Evolutionary conservation across 2,113 vertebrate genomes (phyloP), one percentile per base, ranked within the genome.

Genomic region (Gavia stellata): DNA sequence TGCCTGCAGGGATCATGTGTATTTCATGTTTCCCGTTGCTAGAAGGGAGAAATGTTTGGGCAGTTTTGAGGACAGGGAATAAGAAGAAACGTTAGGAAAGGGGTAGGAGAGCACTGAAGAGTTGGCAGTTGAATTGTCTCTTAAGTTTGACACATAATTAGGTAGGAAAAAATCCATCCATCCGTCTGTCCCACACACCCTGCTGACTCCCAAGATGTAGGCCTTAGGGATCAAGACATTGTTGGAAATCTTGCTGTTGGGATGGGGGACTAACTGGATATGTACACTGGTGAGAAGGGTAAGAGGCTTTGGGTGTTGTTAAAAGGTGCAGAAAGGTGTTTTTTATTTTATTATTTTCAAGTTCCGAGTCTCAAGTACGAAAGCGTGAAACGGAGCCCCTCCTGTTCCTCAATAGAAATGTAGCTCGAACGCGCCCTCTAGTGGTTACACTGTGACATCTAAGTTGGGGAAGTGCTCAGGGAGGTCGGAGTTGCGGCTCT

Each of bases 161-260:
- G 3, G 18, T 42, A 12, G 45, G 44, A 15, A 75, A 62, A 53
- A 23, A 16, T 56, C 80, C n/a, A 6, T 49, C 6, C 6, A 0
- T 85, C 25, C 0, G 0, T 47, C 12, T 3, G 3, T 25, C 7
- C 4, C 5, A 3, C 12, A 44, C 7, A 5, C 0, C 21, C 8
- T 5, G 6, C 18, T 1, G 5, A 24, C 36, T 79, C 34, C 42
- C 31, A 34, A 26, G 11, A 0, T 44, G 15, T 25, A 52, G 14
- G 7, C 33, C 24, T 34, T 59, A 3, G 33, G 24, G 13, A 52
- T 68, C 31, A n/a, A 62, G 55, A 14, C 20, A 5, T 2, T 50
- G 10, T 63, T 75, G 36, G 23, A 72, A 92, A 13, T 81, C 14
- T 17, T 50, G 50, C 29, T 59, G 0, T 42, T 70, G n/a, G 18